Evolutionary conservation across 1,140 invertebrate genomes (phyloP), one percentile per base, ranked within the genome.

Genomic region (Philopotamus ludificatus): DNA sequence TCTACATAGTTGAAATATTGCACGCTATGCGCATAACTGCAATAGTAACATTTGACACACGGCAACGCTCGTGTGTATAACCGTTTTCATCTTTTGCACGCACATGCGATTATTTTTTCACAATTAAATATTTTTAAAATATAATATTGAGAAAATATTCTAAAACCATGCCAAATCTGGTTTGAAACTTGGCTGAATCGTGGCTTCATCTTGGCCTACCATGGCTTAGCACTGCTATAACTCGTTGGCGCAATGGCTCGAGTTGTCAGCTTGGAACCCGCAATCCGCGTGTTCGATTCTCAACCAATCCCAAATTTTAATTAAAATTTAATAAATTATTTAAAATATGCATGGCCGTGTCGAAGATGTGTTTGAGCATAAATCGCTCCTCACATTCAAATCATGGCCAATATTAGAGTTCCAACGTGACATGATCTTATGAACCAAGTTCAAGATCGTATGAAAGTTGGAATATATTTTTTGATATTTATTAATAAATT

Each of bases 321-420:
- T 21, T 20, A 16, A 39, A 22, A 54, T 42, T 54, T n/a, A n/a
- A n/a, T n/a, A n/a, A n/a, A n/a, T n/a, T n/a, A n/a, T n/a, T 34
- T 34, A 4, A 34, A 34, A 28, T n/a, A 45, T 20, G n/a, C 47
- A 12, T 55, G 68, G 61, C 68, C 60, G 21, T 61, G 54, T 64
- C 68, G 68, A 70, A 70, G 68, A 61, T 66, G 61, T 49, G 16
- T n/a, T 23, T 39, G 62, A 60, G 60, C 50, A 41, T 16, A 22
- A 57, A 42, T 18, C 66, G 61, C 62, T 64, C 26, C 34, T 28
- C 28, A 54, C 62, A 61, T 70, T 70, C 64, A 66, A 65, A 68
- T 41, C 54, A 42, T 61, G 64, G 68, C 68, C 68, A 18, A 70
- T 12, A 70, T 25, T 9, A 60, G 51, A 55, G 34, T 66, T 66